These are phyloP conservation scores for Drosophila anceps DNA, from an alignment of 2,888 invertebrate species.

Conservation along the genomic window DNA sequence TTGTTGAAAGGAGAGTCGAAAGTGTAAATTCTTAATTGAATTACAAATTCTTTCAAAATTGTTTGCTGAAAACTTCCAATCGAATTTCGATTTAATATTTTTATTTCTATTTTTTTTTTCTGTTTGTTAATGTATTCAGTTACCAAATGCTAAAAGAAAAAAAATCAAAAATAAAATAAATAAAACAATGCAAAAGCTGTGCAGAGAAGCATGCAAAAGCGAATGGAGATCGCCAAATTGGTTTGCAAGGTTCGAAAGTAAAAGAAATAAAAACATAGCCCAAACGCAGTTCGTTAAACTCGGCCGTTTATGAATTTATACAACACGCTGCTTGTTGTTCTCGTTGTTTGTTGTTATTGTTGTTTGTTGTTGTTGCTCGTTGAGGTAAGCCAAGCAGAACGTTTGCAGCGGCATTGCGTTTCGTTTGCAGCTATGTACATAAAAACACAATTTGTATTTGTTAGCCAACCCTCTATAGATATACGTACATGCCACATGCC, in stretches of 20 bases:
- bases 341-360: constrained; percentile 13
- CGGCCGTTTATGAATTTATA: constrained; percentile 69
- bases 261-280: constrained; percentile 37
- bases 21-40: constrained; percentile 45
- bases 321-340: constrained; percentile 51
- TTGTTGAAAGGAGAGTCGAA: constrained; percentile 3
- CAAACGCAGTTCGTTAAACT: constrained; percentile 73
- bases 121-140: constrained; percentile 25
- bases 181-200: constrained; percentile 51
- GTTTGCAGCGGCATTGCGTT: constrained; percentile 52
- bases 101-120: background rate
- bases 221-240: constrained; percentile 56
- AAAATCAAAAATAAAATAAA: background rate
- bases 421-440: constrained; percentile 55
- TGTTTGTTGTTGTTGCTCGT: constrained; percentile 36
- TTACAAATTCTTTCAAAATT: constrained; percentile 44
- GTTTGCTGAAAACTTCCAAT: constrained; percentile 22
- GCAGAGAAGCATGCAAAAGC: constrained; percentile 54
- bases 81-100: constrained; percentile 9
- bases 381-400: constrained; percentile 70
- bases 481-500: background rate
- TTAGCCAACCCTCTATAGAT: constrained; percentile 11
- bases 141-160: constrained; percentile 3
- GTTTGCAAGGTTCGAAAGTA: constrained; percentile 23
- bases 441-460: constrained; percentile 60